Percentiles rank a stretch among this genome's conserved stretches.
phyloP scores from a whole-genome alignment of 1,140 invertebrate genomes.

The Geopemphigus sp. region DNA sequence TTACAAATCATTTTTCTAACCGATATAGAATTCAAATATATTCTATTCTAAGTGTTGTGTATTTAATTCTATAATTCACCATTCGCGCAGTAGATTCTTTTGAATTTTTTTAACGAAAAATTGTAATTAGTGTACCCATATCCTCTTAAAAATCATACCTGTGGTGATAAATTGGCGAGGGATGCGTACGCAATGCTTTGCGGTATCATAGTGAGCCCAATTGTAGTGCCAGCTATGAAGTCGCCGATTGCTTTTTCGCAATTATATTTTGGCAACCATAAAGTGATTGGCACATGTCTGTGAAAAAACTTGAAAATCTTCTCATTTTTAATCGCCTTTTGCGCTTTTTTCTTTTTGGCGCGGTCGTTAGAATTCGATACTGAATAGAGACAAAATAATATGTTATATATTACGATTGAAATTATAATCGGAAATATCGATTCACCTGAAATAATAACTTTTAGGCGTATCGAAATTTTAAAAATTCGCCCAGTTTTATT shows the following conservation, averaged over 20 bases:
- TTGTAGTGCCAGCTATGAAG: slow-evolving; percentile 64
- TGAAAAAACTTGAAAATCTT: not conserved
- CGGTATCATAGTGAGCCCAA: slow-evolving; percentile 68
- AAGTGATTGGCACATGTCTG: slow-evolving; percentile 56
- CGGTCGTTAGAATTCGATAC: not conserved
- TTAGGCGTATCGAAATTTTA: too few relatives aligned
- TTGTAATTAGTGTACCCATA: too few relatives aligned
- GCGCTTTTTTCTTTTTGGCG: not conserved
- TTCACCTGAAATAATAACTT: too few relatives aligned
- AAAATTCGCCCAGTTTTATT: too few relatives aligned
- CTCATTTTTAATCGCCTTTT: not conserved
- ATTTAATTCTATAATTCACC: too few relatives aligned
- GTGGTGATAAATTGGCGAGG: slow-evolving; percentile 63
- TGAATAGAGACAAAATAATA: not conserved
- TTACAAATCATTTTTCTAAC: too few relatives aligned
- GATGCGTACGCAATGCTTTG: slow-evolving; percentile 69
- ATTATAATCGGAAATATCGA: too few relatives aligned
- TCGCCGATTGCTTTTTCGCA: slow-evolving; percentile 59
- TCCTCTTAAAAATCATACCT: slow-evolving; percentile 56
- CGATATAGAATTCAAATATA: too few relatives aligned
- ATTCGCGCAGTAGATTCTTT: too few relatives aligned
- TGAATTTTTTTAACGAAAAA: too few relatives aligned
- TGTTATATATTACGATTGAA: too few relatives aligned
- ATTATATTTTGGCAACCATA: slow-evolving; percentile 60
- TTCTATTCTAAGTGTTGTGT: too few relatives aligned